Evolutionary conservation across 2,797 vertebrate species (phyloP).

Genomic region (Ptychobarbus kaznakovi): DNA sequence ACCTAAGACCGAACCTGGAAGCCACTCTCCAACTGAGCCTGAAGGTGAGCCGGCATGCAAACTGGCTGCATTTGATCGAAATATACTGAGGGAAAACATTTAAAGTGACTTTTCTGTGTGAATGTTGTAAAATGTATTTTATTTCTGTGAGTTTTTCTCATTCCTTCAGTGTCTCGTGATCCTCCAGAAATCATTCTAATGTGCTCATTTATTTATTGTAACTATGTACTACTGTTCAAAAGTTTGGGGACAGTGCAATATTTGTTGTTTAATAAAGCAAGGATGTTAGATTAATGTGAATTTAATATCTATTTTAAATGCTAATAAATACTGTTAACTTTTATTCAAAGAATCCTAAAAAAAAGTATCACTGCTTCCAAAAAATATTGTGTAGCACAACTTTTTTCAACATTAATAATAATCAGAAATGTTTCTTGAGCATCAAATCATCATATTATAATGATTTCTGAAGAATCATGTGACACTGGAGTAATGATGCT

Average conservation of each 20-base stretch:
- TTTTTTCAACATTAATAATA: not conserved
- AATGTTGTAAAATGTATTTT: no score
- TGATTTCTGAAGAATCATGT: not conserved
- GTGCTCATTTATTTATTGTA: no score
- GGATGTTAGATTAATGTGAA: not conserved
- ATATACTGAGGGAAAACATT: no score
- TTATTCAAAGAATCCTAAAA: no score
- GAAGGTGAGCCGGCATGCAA: constrained; percentile 79
- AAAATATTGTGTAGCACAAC: not conserved
- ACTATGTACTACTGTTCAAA: no score
- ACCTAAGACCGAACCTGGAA: constrained; percentile 94
- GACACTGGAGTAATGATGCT: not conserved
- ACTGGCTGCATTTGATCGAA: no score
- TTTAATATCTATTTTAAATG: no score
- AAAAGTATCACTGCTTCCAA: not conserved
- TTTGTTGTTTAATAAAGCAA: not conserved
- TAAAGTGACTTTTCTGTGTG: no score
- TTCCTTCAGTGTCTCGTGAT: not conserved
- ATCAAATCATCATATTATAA: not conserved
- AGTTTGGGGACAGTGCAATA: no score
- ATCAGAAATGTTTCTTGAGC: not conserved
- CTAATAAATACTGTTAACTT: no score
- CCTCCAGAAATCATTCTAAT: no score
- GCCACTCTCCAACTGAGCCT: constrained; percentile 93
- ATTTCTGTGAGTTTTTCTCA: not conserved